Evolutionary conservation across 2,797 vertebrate genomes (phyloP), one percentile per base, ranked within the genome.

Genomic region (Hyperoplus immaculatus): DNA sequence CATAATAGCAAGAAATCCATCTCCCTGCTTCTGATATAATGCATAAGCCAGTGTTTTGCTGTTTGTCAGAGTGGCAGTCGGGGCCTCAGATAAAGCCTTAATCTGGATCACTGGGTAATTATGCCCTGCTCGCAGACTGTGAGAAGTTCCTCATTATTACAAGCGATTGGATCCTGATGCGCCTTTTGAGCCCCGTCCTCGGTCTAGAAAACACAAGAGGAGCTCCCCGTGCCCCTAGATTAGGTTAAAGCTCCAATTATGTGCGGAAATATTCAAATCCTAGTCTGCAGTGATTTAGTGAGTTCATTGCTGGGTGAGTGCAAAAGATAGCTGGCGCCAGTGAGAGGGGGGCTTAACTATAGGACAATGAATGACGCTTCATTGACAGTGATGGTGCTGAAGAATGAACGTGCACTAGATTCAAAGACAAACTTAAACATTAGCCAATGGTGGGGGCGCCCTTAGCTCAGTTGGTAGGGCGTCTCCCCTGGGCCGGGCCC

Each of bases 201-300:
- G 60, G 29, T 29, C 29, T 72, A 68, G 41, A 87, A 86, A 90
- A 93, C 84, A 89, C 85, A 83, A 81, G 87, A 91, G 91, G 86
- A 67, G 87, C 87, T 75, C 70, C 29, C 77, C 59, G 72, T 69
- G 58, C 89, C 77, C 81, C 83, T 66, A 92, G 92, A 94, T 95
- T 95, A 93, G 89, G 89, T 94, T 93, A 93, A 93, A 92, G 86
- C 92, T 90, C 88, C 93, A 93, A 94, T 95, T 94, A 94, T 92
- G 89, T 81, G 73, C 69, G 83, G 88, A 94, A 94, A 94, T 95
- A 95, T 94, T 94, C 89, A 91, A 94, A 93, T 94, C 90, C 87
- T 87, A 82, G 89, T 89, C 89, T 86, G 88, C 75, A 73, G 91
- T 92, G 94, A 91, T 93, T 93, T 88, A 89, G 86, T 29, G 88